Evolutionary conservation across 2,888 invertebrate genomes (phyloP).

Genomic region (Orchesellides sinensis): DNA sequence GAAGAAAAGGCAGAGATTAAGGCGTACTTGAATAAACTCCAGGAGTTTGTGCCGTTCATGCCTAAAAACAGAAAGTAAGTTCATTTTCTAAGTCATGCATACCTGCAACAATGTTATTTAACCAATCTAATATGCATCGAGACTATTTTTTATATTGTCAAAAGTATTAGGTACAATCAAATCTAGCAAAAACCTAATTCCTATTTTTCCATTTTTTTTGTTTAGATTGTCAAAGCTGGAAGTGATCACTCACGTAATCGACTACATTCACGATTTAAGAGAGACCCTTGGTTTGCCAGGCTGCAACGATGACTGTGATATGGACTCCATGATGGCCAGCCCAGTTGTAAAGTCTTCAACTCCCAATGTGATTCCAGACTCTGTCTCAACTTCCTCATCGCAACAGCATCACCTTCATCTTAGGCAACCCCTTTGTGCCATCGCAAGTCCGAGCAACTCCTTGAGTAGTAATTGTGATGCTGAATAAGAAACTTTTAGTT

Average conservation of each 20-base stretch:
- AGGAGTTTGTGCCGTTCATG: conserved; percentile 96
- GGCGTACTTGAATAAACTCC: conserved; percentile 93
- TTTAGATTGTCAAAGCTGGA: conserved; percentile 89
- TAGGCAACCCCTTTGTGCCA: conserved; percentile 86
- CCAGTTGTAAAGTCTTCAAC: conserved; percentile 76
- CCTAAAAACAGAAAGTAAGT: conserved; percentile 89
- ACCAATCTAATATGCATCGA: background rate
- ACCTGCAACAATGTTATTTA: background rate
- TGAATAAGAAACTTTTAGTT: no score
- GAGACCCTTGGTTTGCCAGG: conserved; percentile 89
- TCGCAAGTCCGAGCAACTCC: conserved; percentile 86
- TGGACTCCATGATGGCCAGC: conserved; percentile 81
- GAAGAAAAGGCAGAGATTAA: conserved; percentile 95
- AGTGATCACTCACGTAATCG: conserved; percentile 96
- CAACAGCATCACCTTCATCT: conserved; percentile 1
- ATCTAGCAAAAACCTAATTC: background rate
- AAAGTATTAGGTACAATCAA: background rate
- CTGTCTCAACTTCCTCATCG: conserved; percentile 70
- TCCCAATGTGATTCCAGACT: conserved; percentile 80
- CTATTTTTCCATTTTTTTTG: background rate
- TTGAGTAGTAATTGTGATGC: no score
- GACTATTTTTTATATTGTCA: background rate
- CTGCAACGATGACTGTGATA: conserved; percentile 74
- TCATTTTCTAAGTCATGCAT: background rate
- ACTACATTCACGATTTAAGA: conserved; percentile 96